Conservation (phyloP, 2,113 vertebrate species). For the Mus pahari region DNA sequence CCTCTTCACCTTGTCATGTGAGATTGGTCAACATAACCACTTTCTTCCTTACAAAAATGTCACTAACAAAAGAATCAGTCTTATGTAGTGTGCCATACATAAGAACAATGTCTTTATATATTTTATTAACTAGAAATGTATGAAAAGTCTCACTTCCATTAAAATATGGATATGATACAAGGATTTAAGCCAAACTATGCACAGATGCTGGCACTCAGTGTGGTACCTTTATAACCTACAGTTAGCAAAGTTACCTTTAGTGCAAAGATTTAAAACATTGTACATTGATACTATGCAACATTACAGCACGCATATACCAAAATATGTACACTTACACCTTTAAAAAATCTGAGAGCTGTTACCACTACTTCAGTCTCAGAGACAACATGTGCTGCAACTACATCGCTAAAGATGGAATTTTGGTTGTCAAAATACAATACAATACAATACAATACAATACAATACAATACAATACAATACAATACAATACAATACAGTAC, state of each 20-base stretch:
- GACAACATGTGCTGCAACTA: background rate
- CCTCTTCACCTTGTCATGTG: background rate
- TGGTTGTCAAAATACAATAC: background rate
- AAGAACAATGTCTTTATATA: background rate
- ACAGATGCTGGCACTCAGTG: too few relatives aligned
- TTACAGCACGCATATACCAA: background rate
- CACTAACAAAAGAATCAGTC: background rate
- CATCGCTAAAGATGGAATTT: fast-evolving
- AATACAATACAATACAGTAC: background rate
- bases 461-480: background rate
- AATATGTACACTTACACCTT: background rate
- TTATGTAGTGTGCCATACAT: too few relatives aligned
- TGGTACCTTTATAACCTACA: background rate
- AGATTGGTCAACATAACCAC: background rate
- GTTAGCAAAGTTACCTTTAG: background rate
- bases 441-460: background rate
- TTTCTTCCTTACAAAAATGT: background rate
- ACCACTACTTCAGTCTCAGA: background rate
- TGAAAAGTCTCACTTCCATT: background rate
- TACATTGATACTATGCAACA: background rate
- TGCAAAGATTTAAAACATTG: background rate
- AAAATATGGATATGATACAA: background rate
- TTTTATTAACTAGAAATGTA: background rate
- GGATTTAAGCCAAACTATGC: background rate
- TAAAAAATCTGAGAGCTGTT: background rate